A percentile compares a stretch with the other conserved stretches of the same genome.
Evolutionary conservation across 2,113 vertebrate genomes (phyloP).

Genomic region (Athene noctua): DNA sequence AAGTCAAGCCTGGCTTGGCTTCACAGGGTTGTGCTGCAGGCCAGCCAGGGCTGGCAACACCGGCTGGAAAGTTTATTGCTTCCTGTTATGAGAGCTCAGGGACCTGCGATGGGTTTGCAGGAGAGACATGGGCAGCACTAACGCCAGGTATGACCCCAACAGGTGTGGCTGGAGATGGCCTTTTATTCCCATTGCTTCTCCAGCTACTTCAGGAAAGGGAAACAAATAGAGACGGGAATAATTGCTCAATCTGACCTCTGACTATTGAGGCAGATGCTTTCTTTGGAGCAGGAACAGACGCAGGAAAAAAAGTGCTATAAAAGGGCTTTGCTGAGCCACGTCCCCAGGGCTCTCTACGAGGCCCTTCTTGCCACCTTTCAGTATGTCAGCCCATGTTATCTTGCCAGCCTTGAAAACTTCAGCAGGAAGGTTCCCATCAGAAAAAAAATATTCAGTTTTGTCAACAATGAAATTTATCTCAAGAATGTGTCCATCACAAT

Average conservation of each 20-base stretch:
- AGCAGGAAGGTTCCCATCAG: not conserved
- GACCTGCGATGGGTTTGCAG: not conserved
- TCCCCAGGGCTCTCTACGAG: not conserved
- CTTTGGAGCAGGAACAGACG: slow-evolving; percentile 56
- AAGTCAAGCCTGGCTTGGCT: not conserved
- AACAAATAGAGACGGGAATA: slow-evolving; percentile 32
- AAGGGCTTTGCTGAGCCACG: not conserved
- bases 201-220: slow-evolving; percentile 52
- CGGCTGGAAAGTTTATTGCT: slow-evolving; percentile 24
- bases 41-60: not conserved
- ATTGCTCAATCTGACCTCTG: not conserved
- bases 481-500: not conserved
- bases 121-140: not conserved
- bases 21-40: not conserved
- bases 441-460: not conserved
- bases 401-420: not conserved
- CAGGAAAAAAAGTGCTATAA: not conserved
- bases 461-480: not conserved
- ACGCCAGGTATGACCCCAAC: not conserved
- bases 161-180: not conserved
- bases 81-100: slow-evolving; percentile 56
- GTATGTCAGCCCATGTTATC: accelerated
- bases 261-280: slow-evolving; percentile 11
- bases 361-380: not conserved
- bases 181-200: not conserved